Conservation (phyloP, 2,888 invertebrate genomes). For the Stenolophus ochropezus region DNA sequence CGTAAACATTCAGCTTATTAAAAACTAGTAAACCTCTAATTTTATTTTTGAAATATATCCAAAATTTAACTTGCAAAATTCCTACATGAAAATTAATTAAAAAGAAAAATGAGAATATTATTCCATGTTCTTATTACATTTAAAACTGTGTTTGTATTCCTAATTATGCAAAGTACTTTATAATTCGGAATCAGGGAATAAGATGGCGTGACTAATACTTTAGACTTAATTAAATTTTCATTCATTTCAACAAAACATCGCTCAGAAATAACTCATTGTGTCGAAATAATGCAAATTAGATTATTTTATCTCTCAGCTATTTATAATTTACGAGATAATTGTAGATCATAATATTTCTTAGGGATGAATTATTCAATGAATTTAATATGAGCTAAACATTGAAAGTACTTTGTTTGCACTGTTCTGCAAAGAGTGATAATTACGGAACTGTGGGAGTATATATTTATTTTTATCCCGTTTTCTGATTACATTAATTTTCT, state of each 20-base stretch:
- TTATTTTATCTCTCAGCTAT: not conserved
- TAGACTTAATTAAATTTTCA: slow-evolving; percentile 9
- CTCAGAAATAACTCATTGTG: not conserved
- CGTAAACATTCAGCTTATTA: no score
- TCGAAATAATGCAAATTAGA: not conserved
- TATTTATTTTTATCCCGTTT: not conserved
- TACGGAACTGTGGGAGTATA: not conserved
- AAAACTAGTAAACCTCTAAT: no score
- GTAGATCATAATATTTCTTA: not conserved
- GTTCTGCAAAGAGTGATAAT: not conserved
- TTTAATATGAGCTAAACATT: not conserved
- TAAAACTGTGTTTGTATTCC: slow-evolving; percentile 1
- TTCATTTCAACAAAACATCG: not conserved
- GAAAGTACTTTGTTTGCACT: not conserved
- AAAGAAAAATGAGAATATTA: not conserved
- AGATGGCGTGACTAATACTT: slow-evolving; percentile 4
- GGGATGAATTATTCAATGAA: slow-evolving; percentile 1
- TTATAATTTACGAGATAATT: slow-evolving; percentile 4
- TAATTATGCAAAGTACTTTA: slow-evolving; percentile 12
- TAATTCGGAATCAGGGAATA: not conserved
- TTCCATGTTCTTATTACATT: not conserved
- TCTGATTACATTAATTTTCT: not conserved
- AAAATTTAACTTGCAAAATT: not conserved
- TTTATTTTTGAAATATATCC: no score
- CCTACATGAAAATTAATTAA: not conserved